phyloP scores from a whole-genome alignment of 1,140 invertebrate species.

The Microplitis mediator region DNA sequence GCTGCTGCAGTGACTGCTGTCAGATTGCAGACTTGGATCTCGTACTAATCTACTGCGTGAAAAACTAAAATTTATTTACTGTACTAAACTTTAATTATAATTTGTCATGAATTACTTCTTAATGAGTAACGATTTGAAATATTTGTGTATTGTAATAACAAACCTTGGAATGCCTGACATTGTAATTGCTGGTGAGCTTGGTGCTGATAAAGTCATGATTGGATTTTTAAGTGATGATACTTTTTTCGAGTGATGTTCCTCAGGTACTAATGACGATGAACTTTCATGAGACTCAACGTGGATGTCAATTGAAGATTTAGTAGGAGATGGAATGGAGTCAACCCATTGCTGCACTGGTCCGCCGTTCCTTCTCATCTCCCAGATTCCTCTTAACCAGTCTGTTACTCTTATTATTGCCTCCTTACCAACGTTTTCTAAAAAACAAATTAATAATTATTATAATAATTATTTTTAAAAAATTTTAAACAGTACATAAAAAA shows the following conservation, averaged over 20 bases:
- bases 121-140: not conserved
- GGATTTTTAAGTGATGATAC: constrained; percentile 22
- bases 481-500: no score
- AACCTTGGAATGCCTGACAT: constrained; percentile 46
- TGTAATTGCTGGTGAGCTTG: constrained; percentile 47
- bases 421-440: constrained; percentile 52
- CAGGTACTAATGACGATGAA: not conserved
- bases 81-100: constrained; percentile 12
- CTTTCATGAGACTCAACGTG: constrained; percentile 7
- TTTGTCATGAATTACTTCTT: not conserved
- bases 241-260: not conserved
- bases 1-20: constrained; percentile 76
- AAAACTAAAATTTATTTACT: constrained; percentile 34
- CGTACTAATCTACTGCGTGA: constrained; percentile 53
- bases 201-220: constrained; percentile 55
- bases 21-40: constrained; percentile 71
- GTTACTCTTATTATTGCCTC: constrained; percentile 54
- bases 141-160: not conserved
- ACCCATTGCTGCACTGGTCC: constrained; percentile 62
- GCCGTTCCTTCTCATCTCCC: constrained; percentile 56
- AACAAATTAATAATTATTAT: constrained; percentile 3
- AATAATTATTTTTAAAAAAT: no score
- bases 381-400: constrained; percentile 54
- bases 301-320: constrained; percentile 31
- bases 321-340: constrained; percentile 55